phyloP scores from a whole-genome alignment of 1,140 invertebrate species.

The Aporrectodea caliginosa region DNA sequence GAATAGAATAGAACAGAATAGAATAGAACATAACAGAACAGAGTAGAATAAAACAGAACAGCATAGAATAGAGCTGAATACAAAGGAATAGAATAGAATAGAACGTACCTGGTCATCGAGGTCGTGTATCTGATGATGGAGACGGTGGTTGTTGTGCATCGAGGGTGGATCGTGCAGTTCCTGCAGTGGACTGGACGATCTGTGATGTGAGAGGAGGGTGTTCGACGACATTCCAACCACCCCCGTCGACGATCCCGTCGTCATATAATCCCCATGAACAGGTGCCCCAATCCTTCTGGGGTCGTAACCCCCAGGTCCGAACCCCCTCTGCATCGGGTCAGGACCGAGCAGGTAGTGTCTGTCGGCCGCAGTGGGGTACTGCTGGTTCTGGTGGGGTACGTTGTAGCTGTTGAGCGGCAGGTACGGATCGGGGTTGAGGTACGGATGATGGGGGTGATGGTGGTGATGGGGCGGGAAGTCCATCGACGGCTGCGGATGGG shows the following conservation, averaged over 20 bases:
- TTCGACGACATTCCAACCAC: not conserved
- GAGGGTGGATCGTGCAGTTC: not conserved
- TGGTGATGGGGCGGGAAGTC: not conserved
- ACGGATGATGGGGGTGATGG: not conserved
- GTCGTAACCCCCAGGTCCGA: not conserved
- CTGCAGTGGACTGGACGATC: not conserved
- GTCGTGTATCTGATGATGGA: not conserved
- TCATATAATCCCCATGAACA: not conserved
- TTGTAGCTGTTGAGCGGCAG: no score
- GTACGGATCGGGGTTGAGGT: not conserved
- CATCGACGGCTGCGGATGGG: not conserved
- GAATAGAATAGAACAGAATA: no score
- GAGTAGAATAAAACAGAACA: no score
- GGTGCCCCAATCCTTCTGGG: not conserved
- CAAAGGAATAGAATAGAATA: no score
- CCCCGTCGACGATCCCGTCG: not conserved
- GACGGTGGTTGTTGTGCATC: not conserved
- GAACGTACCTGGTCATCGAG: not conserved
- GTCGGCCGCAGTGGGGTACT: not conserved
- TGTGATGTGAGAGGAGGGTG: not conserved
- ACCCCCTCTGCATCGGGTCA: not conserved
- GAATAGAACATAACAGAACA: no score
- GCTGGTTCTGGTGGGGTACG: not conserved
- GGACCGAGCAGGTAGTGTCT: not conserved
- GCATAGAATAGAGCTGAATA: no score